These are phyloP conservation scores for Pangasius mekongensis DNA, from an alignment of 2,797 vertebrate genomes.

Conservation along the genomic window DNA sequence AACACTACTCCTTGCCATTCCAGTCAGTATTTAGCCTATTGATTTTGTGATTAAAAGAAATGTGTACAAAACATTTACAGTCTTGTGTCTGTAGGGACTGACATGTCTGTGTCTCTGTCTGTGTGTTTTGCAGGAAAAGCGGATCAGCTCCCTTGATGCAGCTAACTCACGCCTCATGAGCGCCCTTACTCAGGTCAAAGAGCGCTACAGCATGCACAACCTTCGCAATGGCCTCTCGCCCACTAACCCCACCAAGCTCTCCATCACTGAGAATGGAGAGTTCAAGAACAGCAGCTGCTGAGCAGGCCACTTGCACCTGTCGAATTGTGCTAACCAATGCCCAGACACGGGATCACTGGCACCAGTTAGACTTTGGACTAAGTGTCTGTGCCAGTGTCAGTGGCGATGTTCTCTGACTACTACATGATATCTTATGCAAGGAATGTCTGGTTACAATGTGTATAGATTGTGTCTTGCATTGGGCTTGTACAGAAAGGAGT, in stretches of 20 bases:
- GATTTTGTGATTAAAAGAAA: not conserved
- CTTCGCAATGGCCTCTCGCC: constrained; percentile 90
- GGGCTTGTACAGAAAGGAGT: constrained; percentile 62
- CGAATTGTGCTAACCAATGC: not conserved
- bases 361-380: constrained; percentile 9
- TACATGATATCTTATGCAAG: constrained; percentile 39
- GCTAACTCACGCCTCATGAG: constrained; percentile 94
- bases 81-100: constrained; percentile 45
- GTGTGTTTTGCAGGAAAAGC: constrained; percentile 84
- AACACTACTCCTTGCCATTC: not conserved
- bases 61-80: not conserved
- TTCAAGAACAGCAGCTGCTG: constrained; percentile 98
- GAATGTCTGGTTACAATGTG: constrained; percentile 56
- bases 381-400: not conserved
- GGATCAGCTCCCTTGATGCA: constrained; percentile 90
- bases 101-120: constrained; percentile 59
- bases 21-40: not conserved
- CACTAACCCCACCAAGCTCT: constrained; percentile 92
- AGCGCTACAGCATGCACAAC: constrained; percentile 87
- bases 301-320: constrained; percentile 44
- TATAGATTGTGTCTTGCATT: constrained; percentile 72
- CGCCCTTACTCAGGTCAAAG: constrained; percentile 95
- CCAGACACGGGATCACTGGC: not conserved
- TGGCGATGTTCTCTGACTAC: constrained; percentile 47
- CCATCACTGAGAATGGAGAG: constrained; percentile 98